Evolutionary conservation across 2,888 invertebrate genomes (phyloP).

Genomic region (Calameuta pallipes): DNA sequence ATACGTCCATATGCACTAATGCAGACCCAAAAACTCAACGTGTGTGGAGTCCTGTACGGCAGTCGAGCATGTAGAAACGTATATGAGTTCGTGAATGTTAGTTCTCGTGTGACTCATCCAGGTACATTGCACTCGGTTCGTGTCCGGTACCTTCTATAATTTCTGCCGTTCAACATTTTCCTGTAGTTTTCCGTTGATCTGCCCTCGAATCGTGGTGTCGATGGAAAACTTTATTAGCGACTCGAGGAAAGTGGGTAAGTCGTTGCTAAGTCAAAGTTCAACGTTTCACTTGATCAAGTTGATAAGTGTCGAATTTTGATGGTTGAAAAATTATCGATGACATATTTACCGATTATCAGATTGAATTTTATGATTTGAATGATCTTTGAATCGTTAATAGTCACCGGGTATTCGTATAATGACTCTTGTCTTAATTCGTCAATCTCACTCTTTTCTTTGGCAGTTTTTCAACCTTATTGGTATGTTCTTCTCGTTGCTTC

Average conservation of each 20-base stretch:
- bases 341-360: neutral
- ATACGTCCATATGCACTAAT: neutral
- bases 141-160: constrained; percentile 35
- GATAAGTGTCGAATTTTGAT: neutral
- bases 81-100: constrained; percentile 33
- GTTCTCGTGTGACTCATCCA: constrained; percentile 54
- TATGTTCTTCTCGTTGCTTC: constrained; percentile 8
- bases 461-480: constrained; percentile 2
- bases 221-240: neutral
- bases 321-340: neutral
- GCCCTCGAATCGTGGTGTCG: neutral
- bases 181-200: neutral
- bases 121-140: constrained; percentile 59
- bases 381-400: constrained; percentile 52
- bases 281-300: neutral
- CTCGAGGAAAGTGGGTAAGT: too few species aligned
- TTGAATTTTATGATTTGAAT: neutral
- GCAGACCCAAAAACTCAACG: neutral
- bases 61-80: neutral
- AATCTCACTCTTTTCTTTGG: constrained; percentile 15
- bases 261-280: neutral
- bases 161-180: neutral
- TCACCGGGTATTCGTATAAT: constrained; percentile 25
- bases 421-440: constrained; percentile 9
- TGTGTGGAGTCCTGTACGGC: too few species aligned